Evolutionary conservation across 2,797 vertebrate species (phyloP).

Genomic region (Psittacula derbiana): DNA sequence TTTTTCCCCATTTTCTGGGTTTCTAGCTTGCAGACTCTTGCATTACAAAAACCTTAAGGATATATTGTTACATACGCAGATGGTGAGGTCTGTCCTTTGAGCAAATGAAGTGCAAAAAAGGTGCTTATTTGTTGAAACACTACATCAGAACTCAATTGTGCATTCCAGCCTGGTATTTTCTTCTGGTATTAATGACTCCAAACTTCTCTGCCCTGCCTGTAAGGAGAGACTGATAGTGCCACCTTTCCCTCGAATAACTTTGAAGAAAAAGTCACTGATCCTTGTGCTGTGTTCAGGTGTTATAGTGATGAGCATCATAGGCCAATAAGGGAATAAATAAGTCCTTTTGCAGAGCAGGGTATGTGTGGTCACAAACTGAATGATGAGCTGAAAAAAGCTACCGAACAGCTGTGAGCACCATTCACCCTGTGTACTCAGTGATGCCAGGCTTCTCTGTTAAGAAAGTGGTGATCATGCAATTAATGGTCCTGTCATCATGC

Average conservation of each 20-base stretch:
- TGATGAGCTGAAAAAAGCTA: neutral
- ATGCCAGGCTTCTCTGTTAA: neutral
- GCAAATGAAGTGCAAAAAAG: neutral
- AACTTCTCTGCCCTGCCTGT: neutral
- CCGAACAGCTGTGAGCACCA: neutral
- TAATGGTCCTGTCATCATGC: neutral
- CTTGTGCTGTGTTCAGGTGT: neutral
- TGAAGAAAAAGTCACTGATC: neutral
- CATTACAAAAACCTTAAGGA: neutral
- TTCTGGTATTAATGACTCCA: neutral
- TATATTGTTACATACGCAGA: neutral
- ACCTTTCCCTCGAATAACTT: neutral
- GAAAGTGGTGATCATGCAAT: neutral
- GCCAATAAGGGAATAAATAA: neutral
- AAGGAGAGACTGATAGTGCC: neutral
- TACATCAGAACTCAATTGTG: neutral
- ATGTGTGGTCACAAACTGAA: neutral
- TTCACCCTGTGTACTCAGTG: neutral
- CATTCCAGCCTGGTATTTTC: neutral
- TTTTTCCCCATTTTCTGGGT: neutral
- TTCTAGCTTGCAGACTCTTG: neutral
- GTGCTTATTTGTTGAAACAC: neutral
- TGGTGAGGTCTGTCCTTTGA: neutral
- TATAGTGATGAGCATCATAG: neutral
- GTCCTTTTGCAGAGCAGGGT: neutral